phyloP scores from a whole-genome alignment of 1,140 invertebrate species.

The Aporrectodea caliginosa region DNA sequence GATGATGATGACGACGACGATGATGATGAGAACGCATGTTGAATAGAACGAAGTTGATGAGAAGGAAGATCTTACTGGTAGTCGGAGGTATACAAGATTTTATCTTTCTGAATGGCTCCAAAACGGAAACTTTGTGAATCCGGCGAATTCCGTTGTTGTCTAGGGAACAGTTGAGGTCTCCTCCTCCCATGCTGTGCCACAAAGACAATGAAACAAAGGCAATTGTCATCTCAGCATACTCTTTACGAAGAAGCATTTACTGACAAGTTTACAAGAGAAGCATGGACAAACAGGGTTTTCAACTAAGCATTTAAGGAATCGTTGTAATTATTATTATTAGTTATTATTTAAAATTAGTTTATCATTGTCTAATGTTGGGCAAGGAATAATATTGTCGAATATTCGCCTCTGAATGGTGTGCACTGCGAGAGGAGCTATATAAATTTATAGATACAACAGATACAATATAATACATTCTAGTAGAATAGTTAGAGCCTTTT shows the following conservation, averaged over 20 bases:
- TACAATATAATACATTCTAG: too few species aligned
- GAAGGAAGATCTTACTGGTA: neutral
- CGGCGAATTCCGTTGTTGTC: neutral
- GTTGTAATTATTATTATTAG: too few species aligned
- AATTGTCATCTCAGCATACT: neutral
- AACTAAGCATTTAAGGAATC: too few species aligned
- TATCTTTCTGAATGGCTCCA: neutral
- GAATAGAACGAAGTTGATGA: neutral
- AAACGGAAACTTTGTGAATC: neutral
- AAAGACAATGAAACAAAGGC: neutral
- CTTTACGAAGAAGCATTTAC: neutral
- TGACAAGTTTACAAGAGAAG: neutral
- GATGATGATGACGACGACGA: neutral
- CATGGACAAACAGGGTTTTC: too few species aligned
- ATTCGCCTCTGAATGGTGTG: too few species aligned
- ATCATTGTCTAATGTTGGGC: too few species aligned
- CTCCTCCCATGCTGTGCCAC: neutral
- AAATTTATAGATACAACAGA: too few species aligned
- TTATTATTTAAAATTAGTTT: too few species aligned
- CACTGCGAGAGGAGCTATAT: too few species aligned
- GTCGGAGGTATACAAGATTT: neutral
- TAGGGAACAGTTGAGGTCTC: neutral
- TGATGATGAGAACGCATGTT: too few species aligned
- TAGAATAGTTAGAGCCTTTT: too few species aligned
- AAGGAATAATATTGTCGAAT: too few species aligned